phyloP scores from a whole-genome alignment of 2,888 invertebrate species.

The Drosophila kanekoi region DNA sequence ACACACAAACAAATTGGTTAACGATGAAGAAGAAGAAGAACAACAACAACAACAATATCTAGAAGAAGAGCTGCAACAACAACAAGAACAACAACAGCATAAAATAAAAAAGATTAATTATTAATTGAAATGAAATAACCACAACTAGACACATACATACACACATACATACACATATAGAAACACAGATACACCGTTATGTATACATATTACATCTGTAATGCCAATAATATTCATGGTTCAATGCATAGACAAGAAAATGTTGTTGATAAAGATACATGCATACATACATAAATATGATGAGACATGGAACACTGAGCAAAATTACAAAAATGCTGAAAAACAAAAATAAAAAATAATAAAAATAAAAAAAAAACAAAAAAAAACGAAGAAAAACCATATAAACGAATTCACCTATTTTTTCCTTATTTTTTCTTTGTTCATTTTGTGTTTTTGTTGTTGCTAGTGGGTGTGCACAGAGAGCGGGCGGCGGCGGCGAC shows the following conservation, averaged over 20 bases:
- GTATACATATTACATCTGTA: conserved; percentile 44
- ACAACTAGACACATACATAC: conserved; percentile 31
- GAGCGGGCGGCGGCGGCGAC: not conserved
- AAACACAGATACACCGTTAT: conserved; percentile 40
- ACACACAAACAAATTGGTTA: conserved; percentile 21
- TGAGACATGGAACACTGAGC: conserved; percentile 48
- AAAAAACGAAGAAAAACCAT: conserved; percentile 48
- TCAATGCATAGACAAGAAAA: conserved; percentile 35
- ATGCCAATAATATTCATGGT: conserved; percentile 43
- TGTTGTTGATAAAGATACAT: conserved; percentile 59
- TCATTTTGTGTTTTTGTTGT: conserved; percentile 53
- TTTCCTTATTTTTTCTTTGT: conserved; percentile 50
- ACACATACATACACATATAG: conserved; percentile 38
- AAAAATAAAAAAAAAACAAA: conserved; percentile 65
- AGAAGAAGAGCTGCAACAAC: conserved; percentile 18
- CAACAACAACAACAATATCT: conserved; percentile 3
- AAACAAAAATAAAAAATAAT: conserved; percentile 62
- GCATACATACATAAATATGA: conserved; percentile 25
- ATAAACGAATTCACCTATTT: conserved; percentile 50
- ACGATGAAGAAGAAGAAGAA: not conserved
- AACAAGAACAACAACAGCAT: conserved; percentile 1
- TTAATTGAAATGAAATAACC: conserved; percentile 33
- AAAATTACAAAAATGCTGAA: conserved; percentile 69
- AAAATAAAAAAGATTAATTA: conserved; percentile 10
- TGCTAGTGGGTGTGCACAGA: conserved; percentile 29